Evolutionary conservation across 2,888 invertebrate species (phyloP).

Genomic region (Dyspetes luteomarginatus): DNA sequence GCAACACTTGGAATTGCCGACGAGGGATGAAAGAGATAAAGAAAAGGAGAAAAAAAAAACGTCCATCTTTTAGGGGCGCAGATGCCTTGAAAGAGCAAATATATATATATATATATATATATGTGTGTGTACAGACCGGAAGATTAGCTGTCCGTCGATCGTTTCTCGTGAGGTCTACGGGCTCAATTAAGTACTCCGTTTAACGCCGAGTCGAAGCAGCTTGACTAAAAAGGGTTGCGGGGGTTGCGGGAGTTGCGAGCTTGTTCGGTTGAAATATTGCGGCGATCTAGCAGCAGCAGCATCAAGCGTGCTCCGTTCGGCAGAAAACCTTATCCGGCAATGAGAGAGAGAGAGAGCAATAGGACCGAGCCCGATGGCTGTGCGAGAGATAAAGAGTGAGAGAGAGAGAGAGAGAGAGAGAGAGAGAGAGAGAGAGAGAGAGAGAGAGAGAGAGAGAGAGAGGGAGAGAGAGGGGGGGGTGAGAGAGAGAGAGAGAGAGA

Average conservation of each 20-base stretch:
- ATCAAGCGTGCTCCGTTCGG: slow-evolving; percentile 41
- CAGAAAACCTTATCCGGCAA: slow-evolving; percentile 51
- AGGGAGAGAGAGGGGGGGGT: not conserved
- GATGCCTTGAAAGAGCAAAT: not conserved
- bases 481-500: slow-evolving; percentile 31
- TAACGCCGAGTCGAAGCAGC: slow-evolving; percentile 68
- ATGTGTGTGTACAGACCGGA: slow-evolving; percentile 62
- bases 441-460: slow-evolving; percentile 54
- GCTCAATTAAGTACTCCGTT: slow-evolving; percentile 82
- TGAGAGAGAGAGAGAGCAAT: slow-evolving; percentile 39
- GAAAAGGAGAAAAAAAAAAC: slow-evolving; percentile 21
- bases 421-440: slow-evolving; percentile 51
- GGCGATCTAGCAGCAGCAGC: slow-evolving; percentile 30
- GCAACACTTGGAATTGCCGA: not conserved
- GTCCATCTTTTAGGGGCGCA: slow-evolving; percentile 43
- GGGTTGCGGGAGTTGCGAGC: slow-evolving; percentile 39
- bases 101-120: not conserved
- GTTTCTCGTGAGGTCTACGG: slow-evolving; percentile 78
- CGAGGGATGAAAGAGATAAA: not conserved
- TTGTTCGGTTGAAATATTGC: slow-evolving; percentile 42
- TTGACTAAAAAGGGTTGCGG: slow-evolving; percentile 80
- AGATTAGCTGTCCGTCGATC: slow-evolving; percentile 82
- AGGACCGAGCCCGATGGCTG: not conserved
- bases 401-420: slow-evolving; percentile 38
- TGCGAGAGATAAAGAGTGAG: slow-evolving; percentile 29